Evolutionary conservation across 2,797 vertebrate genomes (phyloP), one percentile per base, ranked within the genome.

Genomic region (Mergus octosetaceus): DNA sequence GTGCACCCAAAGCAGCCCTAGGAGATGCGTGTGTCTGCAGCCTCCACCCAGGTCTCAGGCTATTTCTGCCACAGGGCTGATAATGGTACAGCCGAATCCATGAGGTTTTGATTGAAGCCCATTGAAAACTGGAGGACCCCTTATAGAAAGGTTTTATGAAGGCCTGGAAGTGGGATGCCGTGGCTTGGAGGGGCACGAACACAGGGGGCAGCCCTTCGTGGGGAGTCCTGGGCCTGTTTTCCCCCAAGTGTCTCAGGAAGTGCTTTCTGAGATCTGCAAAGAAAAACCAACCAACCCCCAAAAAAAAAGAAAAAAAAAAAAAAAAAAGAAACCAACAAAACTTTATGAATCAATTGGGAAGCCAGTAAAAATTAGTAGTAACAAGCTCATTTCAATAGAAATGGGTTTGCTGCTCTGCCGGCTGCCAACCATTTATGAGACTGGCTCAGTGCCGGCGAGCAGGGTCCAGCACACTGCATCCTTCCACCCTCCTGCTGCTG

Each of bases 401-500:
- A 81, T 64, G 95, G 97, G 94, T 95, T 96, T 87, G 94, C 83
- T 95, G 96, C 97, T 97, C 96, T 85, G 93, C 94, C 38, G 96
- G 94, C 97, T 97, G 98, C 97, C 97, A 97, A 96, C 96, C 96
- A 64, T 98, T 98, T 97, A 97, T 92, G 97, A 95, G 98, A 95
- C 97, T 98, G 98, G 97, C 97, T 34, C 84, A 58, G 78, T 96
- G 97, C 97, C 96, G 81, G 95, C 39, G 4, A 20, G 94, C 96
- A 66, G 97, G 93, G 96, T 96, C 97, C 95, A 91, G 49, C 93
- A 77, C 69, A 91, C 96, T 89, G 95, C 95, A 96, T 97, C 97
- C 96, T 94, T 97, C 97, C 96, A 95, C 97, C 97, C 97, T 98
- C 97, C 97, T 97, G 97, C 97, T 97, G 97, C 97, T 98, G 97